These are phyloP conservation scores for Fukomys damarensis DNA, from an alignment of 2,113 vertebrate species.

Conservation along the genomic window DNA sequence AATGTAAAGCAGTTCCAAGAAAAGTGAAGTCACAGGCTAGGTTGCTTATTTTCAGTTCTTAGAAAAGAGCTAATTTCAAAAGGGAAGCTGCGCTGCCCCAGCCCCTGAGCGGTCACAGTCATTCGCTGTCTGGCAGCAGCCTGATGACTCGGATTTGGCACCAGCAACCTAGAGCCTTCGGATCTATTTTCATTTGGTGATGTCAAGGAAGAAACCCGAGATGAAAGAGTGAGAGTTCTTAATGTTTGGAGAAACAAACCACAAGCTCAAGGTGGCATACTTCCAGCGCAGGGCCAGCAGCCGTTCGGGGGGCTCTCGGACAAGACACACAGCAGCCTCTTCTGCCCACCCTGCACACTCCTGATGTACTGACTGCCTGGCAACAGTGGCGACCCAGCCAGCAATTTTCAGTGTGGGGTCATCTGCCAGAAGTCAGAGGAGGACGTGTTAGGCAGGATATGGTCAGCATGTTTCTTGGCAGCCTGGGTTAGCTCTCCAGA, in stretches of 20 bases:
- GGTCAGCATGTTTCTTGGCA: not conserved
- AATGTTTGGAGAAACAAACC: slow-evolving; percentile 49
- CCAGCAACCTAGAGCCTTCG: slow-evolving; percentile 32
- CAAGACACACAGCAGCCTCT: not conserved
- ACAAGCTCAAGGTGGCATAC: not conserved
- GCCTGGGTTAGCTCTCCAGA: not conserved
- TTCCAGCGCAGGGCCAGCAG: not conserved
- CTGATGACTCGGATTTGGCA: slow-evolving; percentile 70
- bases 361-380: not conserved
- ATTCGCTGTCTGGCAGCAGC: not conserved
- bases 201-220: slow-evolving; percentile 57
- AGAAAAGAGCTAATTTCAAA: slow-evolving; percentile 75
- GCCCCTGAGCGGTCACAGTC: slow-evolving; percentile 48
- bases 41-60: slow-evolving; percentile 79
- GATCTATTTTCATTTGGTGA: slow-evolving; percentile 45
- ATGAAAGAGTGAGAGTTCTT: slow-evolving; percentile 63
- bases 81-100: slow-evolving; percentile 49
- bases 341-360: not conserved
- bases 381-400: not conserved
- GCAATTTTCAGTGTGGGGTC: not conserved
- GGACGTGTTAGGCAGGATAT: not conserved
- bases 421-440: not conserved
- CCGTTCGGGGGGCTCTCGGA: fast-evolving
- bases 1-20: slow-evolving; percentile 83
- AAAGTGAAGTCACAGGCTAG: slow-evolving; percentile 79